Conservation (phyloP, 2,888 invertebrate genomes). For the Sclerodermus sp. region DNA sequence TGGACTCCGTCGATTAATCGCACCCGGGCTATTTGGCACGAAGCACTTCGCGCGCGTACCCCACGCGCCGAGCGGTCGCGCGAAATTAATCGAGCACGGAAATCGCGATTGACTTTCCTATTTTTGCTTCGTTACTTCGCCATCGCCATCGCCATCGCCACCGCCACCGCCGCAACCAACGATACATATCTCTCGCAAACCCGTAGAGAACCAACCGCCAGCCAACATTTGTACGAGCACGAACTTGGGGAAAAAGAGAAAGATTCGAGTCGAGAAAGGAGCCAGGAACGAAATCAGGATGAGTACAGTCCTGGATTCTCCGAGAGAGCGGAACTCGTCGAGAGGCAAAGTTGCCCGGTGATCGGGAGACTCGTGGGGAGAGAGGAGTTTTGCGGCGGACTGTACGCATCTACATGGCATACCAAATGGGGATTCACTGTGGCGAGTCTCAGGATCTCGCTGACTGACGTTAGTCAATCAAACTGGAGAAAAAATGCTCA, state of each 20-base stretch:
- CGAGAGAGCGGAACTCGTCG: background rate
- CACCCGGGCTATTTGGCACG: too few relatives aligned
- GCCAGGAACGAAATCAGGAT: constrained; percentile 4
- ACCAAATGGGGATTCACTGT: constrained; percentile 50
- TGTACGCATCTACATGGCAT: constrained; percentile 55
- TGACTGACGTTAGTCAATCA: constrained; percentile 56
- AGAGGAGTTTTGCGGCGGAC: constrained; percentile 25
- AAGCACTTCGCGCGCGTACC: too few relatives aligned
- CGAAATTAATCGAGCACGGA: too few relatives aligned
- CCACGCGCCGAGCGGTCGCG: too few relatives aligned
- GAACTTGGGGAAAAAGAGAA: background rate
- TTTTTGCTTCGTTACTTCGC: too few relatives aligned
- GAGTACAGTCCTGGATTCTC: constrained; percentile 17
- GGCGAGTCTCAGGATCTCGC: constrained; percentile 41
- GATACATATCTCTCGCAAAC: too few relatives aligned
- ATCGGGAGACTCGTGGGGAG: too few relatives aligned
- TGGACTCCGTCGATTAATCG: too few relatives aligned
- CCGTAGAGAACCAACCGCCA: too few relatives aligned
- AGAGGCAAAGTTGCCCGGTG: background rate
- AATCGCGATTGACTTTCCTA: too few relatives aligned
- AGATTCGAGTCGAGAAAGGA: constrained; percentile 12
- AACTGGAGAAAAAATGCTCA: constrained; percentile 50
- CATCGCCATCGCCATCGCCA: too few relatives aligned
- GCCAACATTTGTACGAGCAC: background rate
- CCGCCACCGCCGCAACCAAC: too few relatives aligned